These are phyloP conservation scores for Episyrphus balteatus DNA, from an alignment of 1,140 invertebrate genomes.

Conservation along the genomic window DNA sequence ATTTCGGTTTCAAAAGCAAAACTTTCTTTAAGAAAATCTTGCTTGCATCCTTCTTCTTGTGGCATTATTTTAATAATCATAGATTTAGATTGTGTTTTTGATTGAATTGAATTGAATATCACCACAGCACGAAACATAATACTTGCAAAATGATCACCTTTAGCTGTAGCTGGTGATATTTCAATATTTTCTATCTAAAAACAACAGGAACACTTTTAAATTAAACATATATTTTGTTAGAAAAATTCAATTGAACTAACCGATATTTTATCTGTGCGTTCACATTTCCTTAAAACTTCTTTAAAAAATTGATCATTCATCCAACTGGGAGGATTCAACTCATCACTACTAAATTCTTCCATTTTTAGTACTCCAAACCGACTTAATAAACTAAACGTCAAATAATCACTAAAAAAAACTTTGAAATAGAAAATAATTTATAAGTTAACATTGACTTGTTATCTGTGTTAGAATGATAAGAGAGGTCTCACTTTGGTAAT, in stretches of 20 bases:
- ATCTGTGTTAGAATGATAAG: too few relatives aligned
- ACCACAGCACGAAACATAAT: not conserved
- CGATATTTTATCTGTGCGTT: not conserved
- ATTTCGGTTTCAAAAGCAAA: conserved; percentile 7
- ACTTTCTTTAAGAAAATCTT: not conserved
- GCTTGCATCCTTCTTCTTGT: conserved; percentile 1
- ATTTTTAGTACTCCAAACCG: too few relatives aligned
- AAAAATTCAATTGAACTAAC: too few relatives aligned
- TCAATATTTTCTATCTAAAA: not conserved
- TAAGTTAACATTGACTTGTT: too few relatives aligned
- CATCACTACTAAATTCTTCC: conserved; percentile 4
- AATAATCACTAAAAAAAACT: too few relatives aligned
- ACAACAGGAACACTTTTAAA: not conserved
- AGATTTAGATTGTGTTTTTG: not conserved
- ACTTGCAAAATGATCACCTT: conserved; percentile 1
- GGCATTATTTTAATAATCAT: conserved; percentile 4
- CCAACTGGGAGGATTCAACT: conserved; percentile 7
- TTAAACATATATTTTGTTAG: not conserved
- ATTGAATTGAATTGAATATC: not conserved
- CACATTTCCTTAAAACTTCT: not conserved
- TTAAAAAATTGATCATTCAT: conserved; percentile 8
- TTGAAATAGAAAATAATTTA: too few relatives aligned
- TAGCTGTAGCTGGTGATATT: not conserved
- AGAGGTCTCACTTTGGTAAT: too few relatives aligned
- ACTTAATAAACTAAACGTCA: too few relatives aligned